Evolutionary conservation across 1,140 invertebrate species (phyloP).

Genomic region (Drosophila burlai): DNA sequence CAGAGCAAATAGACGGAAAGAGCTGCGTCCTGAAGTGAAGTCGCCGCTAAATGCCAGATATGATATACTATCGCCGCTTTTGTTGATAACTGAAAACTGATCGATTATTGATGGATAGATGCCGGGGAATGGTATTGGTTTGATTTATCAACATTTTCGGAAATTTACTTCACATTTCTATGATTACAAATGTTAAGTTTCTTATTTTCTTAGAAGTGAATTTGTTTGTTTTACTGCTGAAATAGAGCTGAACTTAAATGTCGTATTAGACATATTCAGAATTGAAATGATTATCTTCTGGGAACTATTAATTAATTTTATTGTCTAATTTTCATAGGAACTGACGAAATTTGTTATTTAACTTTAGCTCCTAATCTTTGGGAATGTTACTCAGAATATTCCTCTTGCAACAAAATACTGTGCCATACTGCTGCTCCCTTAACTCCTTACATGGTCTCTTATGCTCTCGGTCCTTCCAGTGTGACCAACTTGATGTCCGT

Average conservation of each 20-base stretch:
- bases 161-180: background rate
- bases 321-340: too few relatives aligned
- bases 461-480: background rate
- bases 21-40: slow-evolving; percentile 7
- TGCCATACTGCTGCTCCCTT: too few relatives aligned
- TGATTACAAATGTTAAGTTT: background rate
- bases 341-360: too few relatives aligned
- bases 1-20: slow-evolving; percentile 32
- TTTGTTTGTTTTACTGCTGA: background rate
- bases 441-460: too few relatives aligned
- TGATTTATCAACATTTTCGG: slow-evolving; percentile 11
- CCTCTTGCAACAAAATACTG: too few relatives aligned
- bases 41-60: slow-evolving; percentile 22
- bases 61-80: slow-evolving; percentile 33
- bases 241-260: background rate
- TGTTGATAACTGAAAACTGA: slow-evolving; percentile 30
- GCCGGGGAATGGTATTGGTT: slow-evolving; percentile 13
- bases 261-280: background rate
- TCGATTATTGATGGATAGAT: slow-evolving; percentile 46
- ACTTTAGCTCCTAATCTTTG: too few relatives aligned
- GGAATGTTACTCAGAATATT: too few relatives aligned
- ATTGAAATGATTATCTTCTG: slow-evolving; percentile 1
- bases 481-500: background rate
- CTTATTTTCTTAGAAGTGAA: background rate
- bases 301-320: background rate